A percentile compares a stretch with the other conserved stretches of the same genome.
phyloP scores from a whole-genome alignment of 2,797 vertebrate genomes.

The Sebastes flavidus region DNA sequence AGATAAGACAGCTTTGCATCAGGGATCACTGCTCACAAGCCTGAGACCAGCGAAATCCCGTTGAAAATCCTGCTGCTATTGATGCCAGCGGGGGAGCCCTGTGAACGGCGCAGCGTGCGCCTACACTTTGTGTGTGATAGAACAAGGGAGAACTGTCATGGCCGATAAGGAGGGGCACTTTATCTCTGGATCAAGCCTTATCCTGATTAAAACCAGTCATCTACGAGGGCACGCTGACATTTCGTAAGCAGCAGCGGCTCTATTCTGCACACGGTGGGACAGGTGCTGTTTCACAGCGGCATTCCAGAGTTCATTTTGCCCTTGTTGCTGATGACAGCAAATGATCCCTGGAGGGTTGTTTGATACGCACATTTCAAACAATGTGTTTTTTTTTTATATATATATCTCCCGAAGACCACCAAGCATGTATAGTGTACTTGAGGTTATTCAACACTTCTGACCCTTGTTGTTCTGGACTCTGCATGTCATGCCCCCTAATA shows the following conservation, averaged over 20 bases:
- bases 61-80: conserved; percentile 67
- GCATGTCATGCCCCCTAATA: conserved; percentile 19
- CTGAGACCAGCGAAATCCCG: conserved; percentile 67
- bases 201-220: conserved; percentile 68
- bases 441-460: conserved; percentile 1
- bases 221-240: conserved; percentile 52
- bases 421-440: neutral
- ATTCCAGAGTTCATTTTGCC: conserved; percentile 24
- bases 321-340: conserved; percentile 43
- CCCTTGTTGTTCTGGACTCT: neutral
- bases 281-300: conserved; percentile 29
- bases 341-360: conserved; percentile 25
- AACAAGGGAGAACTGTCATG: conserved; percentile 70
- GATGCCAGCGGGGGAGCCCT: conserved; percentile 64
- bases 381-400: neutral
- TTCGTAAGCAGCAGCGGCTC: conserved; percentile 46
- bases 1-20: conserved; percentile 73
- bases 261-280: conserved; percentile 2
- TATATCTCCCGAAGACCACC: neutral
- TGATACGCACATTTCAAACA: conserved; percentile 44
- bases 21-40: conserved; percentile 67
- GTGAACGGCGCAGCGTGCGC: conserved; percentile 39
- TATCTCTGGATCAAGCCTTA: conserved; percentile 67
- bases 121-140: conserved; percentile 60
- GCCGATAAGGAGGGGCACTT: conserved; percentile 74